A percentile compares a stretch with the other conserved stretches of the same genome.
phyloP scores from a whole-genome alignment of 2,113 vertebrate genomes.

The Fukomys damarensis region DNA sequence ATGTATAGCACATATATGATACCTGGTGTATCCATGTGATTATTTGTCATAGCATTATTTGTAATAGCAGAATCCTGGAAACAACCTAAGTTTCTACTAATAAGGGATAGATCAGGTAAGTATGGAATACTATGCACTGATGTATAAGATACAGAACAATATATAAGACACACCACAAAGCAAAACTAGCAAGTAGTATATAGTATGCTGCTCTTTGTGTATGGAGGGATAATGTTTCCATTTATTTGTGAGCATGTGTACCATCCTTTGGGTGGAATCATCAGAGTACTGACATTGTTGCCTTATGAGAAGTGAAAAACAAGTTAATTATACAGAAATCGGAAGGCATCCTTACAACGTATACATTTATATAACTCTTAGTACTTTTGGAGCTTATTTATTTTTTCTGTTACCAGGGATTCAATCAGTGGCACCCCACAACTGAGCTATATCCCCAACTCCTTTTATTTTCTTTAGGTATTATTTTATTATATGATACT shows the following conservation, averaged over 20 bases:
- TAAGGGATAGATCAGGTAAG: neutral
- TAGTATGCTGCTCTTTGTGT: neutral
- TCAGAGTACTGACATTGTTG: neutral
- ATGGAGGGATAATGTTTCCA: neutral
- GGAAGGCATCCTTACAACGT: neutral
- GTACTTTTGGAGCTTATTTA: neutral
- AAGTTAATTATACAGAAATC: neutral
- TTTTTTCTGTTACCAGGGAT: neutral
- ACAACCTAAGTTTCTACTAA: neutral
- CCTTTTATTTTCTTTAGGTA: neutral
- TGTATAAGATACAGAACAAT: neutral
- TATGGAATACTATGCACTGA: neutral
- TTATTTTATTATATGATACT: neutral
- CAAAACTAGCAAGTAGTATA: neutral
- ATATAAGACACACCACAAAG: neutral
- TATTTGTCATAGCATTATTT: constrained; percentile 25
- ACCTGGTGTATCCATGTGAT: neutral
- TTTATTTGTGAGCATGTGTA: neutral
- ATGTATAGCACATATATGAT: neutral
- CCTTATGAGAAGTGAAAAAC: neutral
- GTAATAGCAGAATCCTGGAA: constrained; percentile 10
- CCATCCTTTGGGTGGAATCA: neutral
- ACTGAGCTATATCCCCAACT: neutral
- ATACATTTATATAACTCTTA: neutral
- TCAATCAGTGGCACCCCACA: neutral